Evolutionary conservation across 2,113 vertebrate species (phyloP), one percentile per base, ranked within the genome.

Genomic region (Tenrec ecaudatus): DNA sequence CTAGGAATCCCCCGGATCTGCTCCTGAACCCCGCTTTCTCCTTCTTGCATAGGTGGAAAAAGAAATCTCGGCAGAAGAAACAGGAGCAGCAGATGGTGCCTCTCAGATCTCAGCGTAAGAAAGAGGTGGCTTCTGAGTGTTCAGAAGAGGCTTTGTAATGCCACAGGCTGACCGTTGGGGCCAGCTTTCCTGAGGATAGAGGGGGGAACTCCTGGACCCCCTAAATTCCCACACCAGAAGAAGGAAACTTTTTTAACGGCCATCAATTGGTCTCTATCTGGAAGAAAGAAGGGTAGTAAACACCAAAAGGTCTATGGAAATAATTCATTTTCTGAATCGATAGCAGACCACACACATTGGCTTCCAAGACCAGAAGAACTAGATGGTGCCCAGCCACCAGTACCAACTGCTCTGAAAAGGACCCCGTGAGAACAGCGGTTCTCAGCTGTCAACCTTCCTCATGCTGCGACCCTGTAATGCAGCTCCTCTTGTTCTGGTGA

Each of bases 71-170:
- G 82, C 57, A 71, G 29, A 71, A 57, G 43, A 40, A 75, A 22
- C 31, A 75, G 36, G 68, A 94, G 33, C n/a, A 31, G 53, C 82
- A 86, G 27, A 82, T 82, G 77, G 82, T 86, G 31, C 62, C 22
- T 5, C 60, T 62, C 77, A 36, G 53, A 12, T 31, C 69, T 89
- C 84, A 53, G 76, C 43, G 31, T 16, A 78, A 53, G 43, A 77
- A 8, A 77, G 47, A 43, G 27, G 11, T 10, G 43, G 76, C 53
- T 16, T 29, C 66, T 11, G 22, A 82, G 82, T 53, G 76, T 22
- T 15, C 17, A 82, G 76, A 69, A 47, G 27, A 38, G 76, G 9
- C 27, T 36, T 47, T 29, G 23, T 77, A 47, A 43, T 43, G 23
- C 27, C 23, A 27, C 76, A 53, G 40, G 40, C 23, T 31, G 27